Conservation (phyloP, 53 echinoderm and acorn worm genomes). For the Paracentrotus lividus region DNA sequence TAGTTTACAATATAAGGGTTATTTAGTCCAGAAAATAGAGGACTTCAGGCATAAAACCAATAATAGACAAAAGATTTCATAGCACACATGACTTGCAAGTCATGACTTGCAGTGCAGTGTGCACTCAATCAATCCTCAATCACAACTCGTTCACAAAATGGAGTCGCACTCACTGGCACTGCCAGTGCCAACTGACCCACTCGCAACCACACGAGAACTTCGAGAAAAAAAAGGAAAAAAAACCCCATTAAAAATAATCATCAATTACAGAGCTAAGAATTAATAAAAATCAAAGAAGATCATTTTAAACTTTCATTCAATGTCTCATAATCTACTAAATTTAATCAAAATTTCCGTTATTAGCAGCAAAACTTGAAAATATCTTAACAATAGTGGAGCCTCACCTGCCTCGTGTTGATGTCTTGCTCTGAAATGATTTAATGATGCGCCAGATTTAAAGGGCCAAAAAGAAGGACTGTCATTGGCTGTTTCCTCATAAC, state of each 20-base stretch:
- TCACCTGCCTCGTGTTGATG: constrained; percentile 11
- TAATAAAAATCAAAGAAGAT: background rate
- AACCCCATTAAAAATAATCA: background rate
- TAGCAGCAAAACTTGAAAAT: background rate
- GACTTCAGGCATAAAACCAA: no score
- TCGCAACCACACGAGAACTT: no score
- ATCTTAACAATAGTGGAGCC: background rate
- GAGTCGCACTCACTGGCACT: no score
- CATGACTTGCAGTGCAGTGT: no score
- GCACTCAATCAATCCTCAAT: no score
- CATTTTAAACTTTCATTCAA: background rate
- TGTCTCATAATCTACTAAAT: background rate
- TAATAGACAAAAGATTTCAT: no score
- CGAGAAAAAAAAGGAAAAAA: no score
- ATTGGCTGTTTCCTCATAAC: constrained; percentile 78
- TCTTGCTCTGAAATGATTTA: constrained; percentile 75
- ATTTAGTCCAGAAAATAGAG: no score
- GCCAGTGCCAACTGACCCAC: no score
- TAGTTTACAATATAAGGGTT: no score
- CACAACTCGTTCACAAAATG: no score
- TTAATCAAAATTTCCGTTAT: background rate
- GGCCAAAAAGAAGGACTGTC: constrained; percentile 62
- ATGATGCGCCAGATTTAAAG: constrained; percentile 85
- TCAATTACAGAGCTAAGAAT: background rate
- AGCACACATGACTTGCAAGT: no score